Evolutionary conservation across 2,888 invertebrate genomes (phyloP), one percentile per base, ranked within the genome.

Genomic region (Napeogenes inachia): DNA sequence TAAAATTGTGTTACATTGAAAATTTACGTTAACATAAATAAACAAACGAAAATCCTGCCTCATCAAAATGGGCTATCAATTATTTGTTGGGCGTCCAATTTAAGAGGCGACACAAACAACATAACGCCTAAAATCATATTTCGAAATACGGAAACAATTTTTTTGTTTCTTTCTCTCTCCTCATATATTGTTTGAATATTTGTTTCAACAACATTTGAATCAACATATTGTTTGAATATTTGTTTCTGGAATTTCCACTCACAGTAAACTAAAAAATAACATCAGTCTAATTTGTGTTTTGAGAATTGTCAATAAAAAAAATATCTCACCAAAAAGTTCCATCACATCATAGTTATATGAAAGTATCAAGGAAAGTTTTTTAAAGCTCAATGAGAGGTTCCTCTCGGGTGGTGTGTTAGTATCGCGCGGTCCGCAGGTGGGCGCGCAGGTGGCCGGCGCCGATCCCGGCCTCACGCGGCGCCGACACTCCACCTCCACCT

Each of bases 401-500:
- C 42, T 12, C 8, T 10, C 8, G 67, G 62, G 78, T 79, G 77
- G 62, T 21, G 61, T 54, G 65, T 60, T 66, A 64, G 66, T 59
- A 59, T 57, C 61, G 71, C 79, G 76, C 77, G 76, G 75, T 81
- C 82, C 75, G 76, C 87, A 86, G 87, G 82, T 87, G 88, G 21
- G 21, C 21, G 21, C 21, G 21, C 21, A 21, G 21, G 83, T 78
- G 73, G 75, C 78, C 73, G 78, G 79, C 70, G 78, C 78, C 68
- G 87, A 92, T 80, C 85, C 93, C 81, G 93, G 93, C 85, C 92
- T 94, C 86, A 94, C 94, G 76, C 92, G 93, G 84, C 93, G 94
- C 80, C 92, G 94, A 74, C 94, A 95, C 92, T 94, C 94, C 89
- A 94, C 94, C 92, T 94, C 94, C 89, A 94, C 94, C 81, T 93